Base-by-base conservation (phyloP, 2,113 vertebrate genomes). In the Boleophthalmus pectinirostris region DNA sequence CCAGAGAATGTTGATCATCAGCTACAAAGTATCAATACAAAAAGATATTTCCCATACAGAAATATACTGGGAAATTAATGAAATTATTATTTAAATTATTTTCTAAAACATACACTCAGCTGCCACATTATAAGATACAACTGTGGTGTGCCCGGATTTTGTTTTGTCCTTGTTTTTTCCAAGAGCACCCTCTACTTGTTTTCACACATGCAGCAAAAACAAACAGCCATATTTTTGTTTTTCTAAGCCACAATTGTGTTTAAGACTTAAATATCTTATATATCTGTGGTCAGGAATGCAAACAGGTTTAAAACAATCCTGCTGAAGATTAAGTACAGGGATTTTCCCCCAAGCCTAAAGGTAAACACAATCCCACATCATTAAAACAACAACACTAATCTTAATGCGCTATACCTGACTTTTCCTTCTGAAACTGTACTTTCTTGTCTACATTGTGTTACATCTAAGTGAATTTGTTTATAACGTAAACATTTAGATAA, bases 101-200 rank as follows among this genome's bases (percentile, higher is more conserved):
- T 15, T 33, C 2, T 61, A 33, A 61, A 15, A 33, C 58, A 61
- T 61, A 61, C 58, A 61, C 58, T 61, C 58, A 61, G 25, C 58
- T 61, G 25, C 58, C 15, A 61, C 25, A 33, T 16, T 7, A 58
- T 58, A 24, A 58, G 23, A 10, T 24, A 25, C 12, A 54, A 7
- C n/a, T 54, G 20, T 20, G 9, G n/a, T n/a, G n/a, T n/a, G n/a
- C n/a, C n/a, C 4, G 29, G 29, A 29, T 29, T 29, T 29, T 29
- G 29, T 29, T 29, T 29, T 29, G 29, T 29, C 29, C 29, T 4
- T 4, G 29, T 29, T 29, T 29, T 29, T 29, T 29, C n/a, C n/a
- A n/a, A n/a, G n/a, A n/a, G n/a, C n/a, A n/a, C n/a, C n/a, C n/a
- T n/a, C 29, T 29, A 29, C 29, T 4, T 29, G 29, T 29, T 29